These are phyloP conservation scores for Temnopleurus reevesii DNA, from an alignment of 53 echinoderm and acorn worm species.

Conservation along the genomic window DNA sequence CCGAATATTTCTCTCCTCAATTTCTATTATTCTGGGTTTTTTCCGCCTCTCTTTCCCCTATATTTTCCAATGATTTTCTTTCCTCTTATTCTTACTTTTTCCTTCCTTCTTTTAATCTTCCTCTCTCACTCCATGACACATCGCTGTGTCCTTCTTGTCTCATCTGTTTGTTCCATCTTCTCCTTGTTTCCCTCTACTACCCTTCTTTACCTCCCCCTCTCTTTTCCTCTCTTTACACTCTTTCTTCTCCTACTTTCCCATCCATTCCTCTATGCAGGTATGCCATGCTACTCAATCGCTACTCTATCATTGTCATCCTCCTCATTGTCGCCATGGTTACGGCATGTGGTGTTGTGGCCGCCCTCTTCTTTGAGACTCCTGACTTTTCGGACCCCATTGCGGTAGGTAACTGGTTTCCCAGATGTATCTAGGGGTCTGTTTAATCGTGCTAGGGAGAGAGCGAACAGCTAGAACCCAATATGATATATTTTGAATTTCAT, in stretches of 20 bases:
- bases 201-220: neutral
- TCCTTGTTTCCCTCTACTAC: neutral
- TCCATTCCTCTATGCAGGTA: conserved; percentile 62
- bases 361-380: conserved; percentile 79
- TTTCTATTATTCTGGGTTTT: neutral
- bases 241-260: neutral
- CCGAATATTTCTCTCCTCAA: neutral
- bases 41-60: neutral
- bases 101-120: neutral
- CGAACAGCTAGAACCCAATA: no score
- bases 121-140: neutral
- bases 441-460: no score
- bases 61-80: neutral
- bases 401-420: conserved; percentile 66
- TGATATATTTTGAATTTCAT: no score
- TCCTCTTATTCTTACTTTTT: neutral
- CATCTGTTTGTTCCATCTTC: neutral
- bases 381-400: conserved; percentile 90
- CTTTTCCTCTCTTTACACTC: neutral
- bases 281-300: conserved; percentile 77
- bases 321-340: conserved; percentile 69
- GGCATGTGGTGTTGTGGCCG: conserved; percentile 64
- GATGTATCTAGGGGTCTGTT: neutral
- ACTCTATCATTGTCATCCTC: conserved; percentile 77
- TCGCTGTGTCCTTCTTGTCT: neutral